These are phyloP conservation scores for Halocynthia roretzi DNA, from an alignment of 23 tunicate genomes.

Conservation along the genomic window DNA sequence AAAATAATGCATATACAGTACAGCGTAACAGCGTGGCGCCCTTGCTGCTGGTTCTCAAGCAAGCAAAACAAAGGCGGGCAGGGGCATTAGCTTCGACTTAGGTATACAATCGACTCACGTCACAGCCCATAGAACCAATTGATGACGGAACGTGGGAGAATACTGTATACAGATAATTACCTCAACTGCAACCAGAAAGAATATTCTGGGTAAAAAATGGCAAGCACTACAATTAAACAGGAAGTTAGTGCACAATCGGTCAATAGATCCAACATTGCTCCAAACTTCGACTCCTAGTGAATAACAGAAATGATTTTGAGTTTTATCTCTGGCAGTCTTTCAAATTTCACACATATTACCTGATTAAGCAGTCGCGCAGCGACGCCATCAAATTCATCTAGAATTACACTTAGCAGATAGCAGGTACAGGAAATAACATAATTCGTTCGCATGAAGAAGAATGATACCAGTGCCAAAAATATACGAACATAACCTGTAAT, in stretches of 20 bases:
- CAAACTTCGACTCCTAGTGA: slow-evolving; percentile 63
- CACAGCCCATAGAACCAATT: too few relatives aligned
- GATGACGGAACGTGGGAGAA: too few relatives aligned
- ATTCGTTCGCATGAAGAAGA: slow-evolving; percentile 66
- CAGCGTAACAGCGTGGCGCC: too few relatives aligned
- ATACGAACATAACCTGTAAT: slow-evolving; percentile 79
- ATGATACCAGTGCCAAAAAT: slow-evolving; percentile 64
- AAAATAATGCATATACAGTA: too few relatives aligned
- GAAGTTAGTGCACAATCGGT: slow-evolving; percentile 97
- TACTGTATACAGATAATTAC: neutral
- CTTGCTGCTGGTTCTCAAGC: too few relatives aligned
- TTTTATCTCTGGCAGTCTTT: neutral
- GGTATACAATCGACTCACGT: too few relatives aligned
- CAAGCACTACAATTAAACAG: slow-evolving; percentile 61
- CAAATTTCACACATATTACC: slow-evolving; percentile 14
- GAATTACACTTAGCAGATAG: slow-evolving; percentile 59
- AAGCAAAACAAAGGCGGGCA: slow-evolving; percentile 58
- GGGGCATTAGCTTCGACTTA: too few relatives aligned
- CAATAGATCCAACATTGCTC: slow-evolving; percentile 93
- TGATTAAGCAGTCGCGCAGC: slow-evolving; percentile 86
- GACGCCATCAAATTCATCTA: slow-evolving; percentile 95
- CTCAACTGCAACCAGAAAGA: slow-evolving; percentile 58
- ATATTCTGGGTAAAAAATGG: slow-evolving; percentile 77
- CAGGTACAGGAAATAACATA: slow-evolving; percentile 56
- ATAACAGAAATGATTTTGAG: neutral